Evolutionary conservation across 1,140 invertebrate species (phyloP).

Genomic region (Propsilocerus akamusi): DNA sequence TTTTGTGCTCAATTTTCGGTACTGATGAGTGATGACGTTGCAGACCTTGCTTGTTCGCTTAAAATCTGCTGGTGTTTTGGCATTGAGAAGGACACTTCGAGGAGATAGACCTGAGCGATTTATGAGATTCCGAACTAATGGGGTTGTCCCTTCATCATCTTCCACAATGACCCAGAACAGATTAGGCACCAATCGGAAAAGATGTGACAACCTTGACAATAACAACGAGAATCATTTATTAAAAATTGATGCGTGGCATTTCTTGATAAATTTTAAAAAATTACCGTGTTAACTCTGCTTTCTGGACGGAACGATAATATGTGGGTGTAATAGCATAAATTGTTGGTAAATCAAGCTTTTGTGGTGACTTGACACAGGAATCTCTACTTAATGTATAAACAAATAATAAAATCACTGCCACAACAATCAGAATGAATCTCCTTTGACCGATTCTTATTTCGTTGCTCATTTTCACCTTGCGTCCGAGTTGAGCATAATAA

Average conservation of each 20-base stretch:
- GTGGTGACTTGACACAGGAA: slow-evolving; percentile 16
- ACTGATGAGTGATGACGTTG: too few species aligned
- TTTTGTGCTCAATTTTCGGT: too few species aligned
- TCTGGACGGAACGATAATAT: slow-evolving; percentile 74
- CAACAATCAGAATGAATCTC: slow-evolving; percentile 18
- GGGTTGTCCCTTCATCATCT: slow-evolving; percentile 57
- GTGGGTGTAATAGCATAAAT: slow-evolving; percentile 91
- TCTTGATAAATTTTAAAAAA: slow-evolving; percentile 1
- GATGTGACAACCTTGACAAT: slow-evolving; percentile 53
- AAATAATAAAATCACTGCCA: slow-evolving; percentile 16
- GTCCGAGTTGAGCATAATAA: too few species aligned
- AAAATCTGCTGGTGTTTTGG: slow-evolving; percentile 34
- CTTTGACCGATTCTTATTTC: slow-evolving; percentile 20
- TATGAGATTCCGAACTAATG: slow-evolving; percentile 66
- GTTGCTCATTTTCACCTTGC: background rate
- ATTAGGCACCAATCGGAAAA: slow-evolving; percentile 70
- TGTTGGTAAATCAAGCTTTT: slow-evolving; percentile 28
- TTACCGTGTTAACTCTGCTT: slow-evolving; percentile 80
- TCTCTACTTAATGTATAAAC: slow-evolving; percentile 18
- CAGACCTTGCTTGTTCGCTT: slow-evolving; percentile 36
- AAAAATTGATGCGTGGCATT: background rate
- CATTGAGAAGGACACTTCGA: slow-evolving; percentile 19
- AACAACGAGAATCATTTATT: background rate
- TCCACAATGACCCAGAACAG: slow-evolving; percentile 95
- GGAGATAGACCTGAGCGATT: slow-evolving; percentile 30